Conservation (phyloP, 1,140 invertebrate genomes). For the Ephestia elutella region DNA sequence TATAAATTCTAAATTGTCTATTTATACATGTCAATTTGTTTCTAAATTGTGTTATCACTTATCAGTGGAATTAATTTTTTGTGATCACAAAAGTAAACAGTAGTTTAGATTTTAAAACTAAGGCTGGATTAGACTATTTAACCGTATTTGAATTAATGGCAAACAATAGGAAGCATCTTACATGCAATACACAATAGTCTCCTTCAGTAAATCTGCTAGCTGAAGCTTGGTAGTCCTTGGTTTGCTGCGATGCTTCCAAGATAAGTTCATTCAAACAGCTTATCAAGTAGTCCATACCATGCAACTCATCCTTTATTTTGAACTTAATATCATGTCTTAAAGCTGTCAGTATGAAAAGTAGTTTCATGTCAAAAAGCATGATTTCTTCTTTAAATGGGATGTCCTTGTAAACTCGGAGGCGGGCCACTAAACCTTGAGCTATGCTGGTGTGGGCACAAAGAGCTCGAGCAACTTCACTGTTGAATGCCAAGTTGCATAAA, state of each 20-base stretch:
- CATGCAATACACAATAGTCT: slow-evolving; percentile 39
- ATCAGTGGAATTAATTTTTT: no score
- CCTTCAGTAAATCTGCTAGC: slow-evolving; percentile 31
- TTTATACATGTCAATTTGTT: background rate
- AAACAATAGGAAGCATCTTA: slow-evolving; percentile 12
- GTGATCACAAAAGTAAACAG: no score
- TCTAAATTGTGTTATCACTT: no score
- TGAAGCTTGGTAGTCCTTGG: slow-evolving; percentile 27
- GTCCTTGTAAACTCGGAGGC: slow-evolving; percentile 81
- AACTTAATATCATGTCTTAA: slow-evolving; percentile 81
- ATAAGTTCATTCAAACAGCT: slow-evolving; percentile 86
- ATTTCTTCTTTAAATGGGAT: slow-evolving; percentile 78
- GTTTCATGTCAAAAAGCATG: slow-evolving; percentile 90
- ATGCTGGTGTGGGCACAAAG: slow-evolving; percentile 83
- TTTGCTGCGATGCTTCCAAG: slow-evolving; percentile 53
- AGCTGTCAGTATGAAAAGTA: slow-evolving; percentile 92
- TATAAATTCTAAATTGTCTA: background rate
- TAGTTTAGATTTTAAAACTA: no score
- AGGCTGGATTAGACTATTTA: no score
- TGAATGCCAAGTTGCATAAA: slow-evolving; percentile 91
- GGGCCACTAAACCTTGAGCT: slow-evolving; percentile 82
- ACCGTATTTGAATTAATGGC: no score
- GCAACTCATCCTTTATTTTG: slow-evolving; percentile 83
- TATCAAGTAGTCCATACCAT: slow-evolving; percentile 87
- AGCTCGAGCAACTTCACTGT: slow-evolving; percentile 81